A percentile compares a stretch with the other conserved stretches of the same genome.
Conservation (phyloP, 2,113 vertebrate genomes). For the Eclectus roratus region DNA sequence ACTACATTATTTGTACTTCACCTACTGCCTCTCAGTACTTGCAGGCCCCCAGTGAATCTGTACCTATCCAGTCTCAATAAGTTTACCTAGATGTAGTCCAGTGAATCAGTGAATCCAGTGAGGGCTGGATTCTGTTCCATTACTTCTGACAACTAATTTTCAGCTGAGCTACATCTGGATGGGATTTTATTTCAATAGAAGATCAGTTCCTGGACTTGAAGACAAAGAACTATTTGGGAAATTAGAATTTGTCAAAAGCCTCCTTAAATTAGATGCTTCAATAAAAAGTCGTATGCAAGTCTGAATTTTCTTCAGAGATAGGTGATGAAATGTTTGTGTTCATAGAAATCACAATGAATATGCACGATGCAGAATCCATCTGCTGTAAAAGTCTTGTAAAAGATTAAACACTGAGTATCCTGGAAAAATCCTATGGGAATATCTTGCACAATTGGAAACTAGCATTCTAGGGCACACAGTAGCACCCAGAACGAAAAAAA, state of each 20-base stretch:
- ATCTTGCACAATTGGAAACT: neutral
- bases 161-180: neutral
- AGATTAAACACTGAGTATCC: slow-evolving; percentile 9
- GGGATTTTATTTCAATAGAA: neutral
- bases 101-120: neutral
- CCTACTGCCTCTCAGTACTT: neutral
- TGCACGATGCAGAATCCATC: slow-evolving; percentile 2
- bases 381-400: neutral
- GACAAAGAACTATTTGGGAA: neutral
- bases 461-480: neutral
- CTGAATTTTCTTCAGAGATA: neutral
- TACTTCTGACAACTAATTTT: neutral
- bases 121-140: neutral
- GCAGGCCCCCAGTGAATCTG: neutral
- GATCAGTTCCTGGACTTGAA: neutral
- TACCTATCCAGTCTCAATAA: neutral
- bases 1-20: neutral
- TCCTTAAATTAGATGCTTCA: neutral
- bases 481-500: neutral
- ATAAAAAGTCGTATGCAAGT: neutral
- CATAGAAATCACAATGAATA: neutral
- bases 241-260: neutral
- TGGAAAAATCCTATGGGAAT: slow-evolving; percentile 1
- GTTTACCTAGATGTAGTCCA: neutral
- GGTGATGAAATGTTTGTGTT: neutral